Base-by-base conservation (phyloP, 1,140 invertebrate genomes). In the Brachionus manjavacas region DNA sequence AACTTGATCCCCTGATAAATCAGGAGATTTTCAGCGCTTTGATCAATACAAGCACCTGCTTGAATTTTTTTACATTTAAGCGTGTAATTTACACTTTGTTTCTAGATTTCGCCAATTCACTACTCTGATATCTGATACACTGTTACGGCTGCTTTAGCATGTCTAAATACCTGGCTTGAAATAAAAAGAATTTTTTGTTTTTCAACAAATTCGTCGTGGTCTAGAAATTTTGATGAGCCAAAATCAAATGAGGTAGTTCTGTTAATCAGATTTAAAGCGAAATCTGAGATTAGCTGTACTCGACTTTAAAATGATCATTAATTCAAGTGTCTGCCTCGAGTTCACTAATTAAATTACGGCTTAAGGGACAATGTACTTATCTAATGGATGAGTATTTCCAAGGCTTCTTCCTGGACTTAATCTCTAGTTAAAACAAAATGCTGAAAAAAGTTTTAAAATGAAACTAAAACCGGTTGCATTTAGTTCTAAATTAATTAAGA, bases 261-360 rank as follows among this genome's bases (percentile, higher is more conserved):
- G 14, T 39, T 68, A 68, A 68, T 68, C 66, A 68, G 66, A 68
- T 68, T 68, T 68, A 68, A 68, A 68, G n/a, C 66, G 31, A 68
- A 68, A 68, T 68, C 31, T 41, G 68, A 60, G 35, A 39, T 72
- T 72, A 72, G 31, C 31, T 41, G 16, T 60, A 16, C 31, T 41
- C 35, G 12, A 39, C 35, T 72, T 72, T 72, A 39, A 41, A 72
- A 43, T 20, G 46, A 72, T 68, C 66, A 68, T 68, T 68, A 72
- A 72, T 16, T 72, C 68, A 76, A 76, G 72, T 49, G 72, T 76
- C 72, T 76, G 68, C 68, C 68, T 72, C 16, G 16, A 72, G 39
- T 76, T 76, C 25, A 49, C 20, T 76, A 76, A 76, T 76, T 76
- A 76, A 76, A 76, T 76, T 76, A 76, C 16, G 25, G 72, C 43